phyloP scores from a whole-genome alignment of 2,888 invertebrate species.

The Synergus gifuensis region DNA sequence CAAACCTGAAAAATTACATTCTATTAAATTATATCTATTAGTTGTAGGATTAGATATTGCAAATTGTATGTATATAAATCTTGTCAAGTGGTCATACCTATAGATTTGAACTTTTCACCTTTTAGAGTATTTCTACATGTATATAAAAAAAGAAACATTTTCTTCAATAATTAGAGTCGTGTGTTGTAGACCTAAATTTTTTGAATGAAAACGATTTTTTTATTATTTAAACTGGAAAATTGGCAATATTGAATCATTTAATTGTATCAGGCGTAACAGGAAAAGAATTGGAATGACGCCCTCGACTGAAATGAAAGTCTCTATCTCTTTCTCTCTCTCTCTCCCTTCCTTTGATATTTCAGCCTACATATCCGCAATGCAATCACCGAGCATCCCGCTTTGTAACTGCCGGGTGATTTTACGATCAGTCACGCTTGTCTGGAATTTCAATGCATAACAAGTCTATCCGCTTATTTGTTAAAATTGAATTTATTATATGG shows the following conservation, averaged over 20 bases:
- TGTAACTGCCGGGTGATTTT: constrained; percentile 39
- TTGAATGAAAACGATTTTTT: not conserved
- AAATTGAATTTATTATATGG: constrained; percentile 23
- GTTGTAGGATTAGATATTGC: too few species aligned
- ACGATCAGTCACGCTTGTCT: constrained; percentile 41
- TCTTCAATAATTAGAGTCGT: not conserved
- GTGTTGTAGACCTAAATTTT: not conserved
- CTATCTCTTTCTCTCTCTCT: constrained; percentile 4
- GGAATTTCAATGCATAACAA: constrained; percentile 42
- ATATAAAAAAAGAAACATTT: too few species aligned
- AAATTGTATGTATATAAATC: too few species aligned
- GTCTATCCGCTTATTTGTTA: constrained; percentile 36
- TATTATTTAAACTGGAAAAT: not conserved
- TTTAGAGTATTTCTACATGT: too few species aligned
- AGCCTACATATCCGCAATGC: constrained; percentile 40
- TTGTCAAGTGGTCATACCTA: too few species aligned
- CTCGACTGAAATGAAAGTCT: constrained; percentile 22
- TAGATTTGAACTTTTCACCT: too few species aligned
- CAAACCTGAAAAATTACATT: too few species aligned
- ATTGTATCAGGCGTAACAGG: not conserved
- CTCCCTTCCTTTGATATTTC: not conserved
- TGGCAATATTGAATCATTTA: not conserved
- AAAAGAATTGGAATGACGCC: constrained; percentile 27
- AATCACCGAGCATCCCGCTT: constrained; percentile 26
- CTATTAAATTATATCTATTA: too few species aligned